Evolutionary conservation across 2,113 vertebrate species (phyloP).

Genomic region (Menidia beryllina): DNA sequence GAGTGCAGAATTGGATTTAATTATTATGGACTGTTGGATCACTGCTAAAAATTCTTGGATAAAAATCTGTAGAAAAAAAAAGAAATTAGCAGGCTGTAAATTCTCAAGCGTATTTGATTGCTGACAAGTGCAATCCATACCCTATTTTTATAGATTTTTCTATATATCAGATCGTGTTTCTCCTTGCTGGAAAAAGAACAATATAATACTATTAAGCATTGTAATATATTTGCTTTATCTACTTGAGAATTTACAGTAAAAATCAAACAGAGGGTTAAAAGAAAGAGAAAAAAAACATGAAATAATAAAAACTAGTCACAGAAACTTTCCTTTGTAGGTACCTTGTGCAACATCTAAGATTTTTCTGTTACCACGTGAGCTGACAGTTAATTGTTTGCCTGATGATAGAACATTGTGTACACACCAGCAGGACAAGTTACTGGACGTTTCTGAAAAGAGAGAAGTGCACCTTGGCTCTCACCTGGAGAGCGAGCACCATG

Average conservation of each 20-base stretch:
- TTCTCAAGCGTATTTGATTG: constrained; percentile 35
- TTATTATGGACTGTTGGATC: constrained; percentile 13
- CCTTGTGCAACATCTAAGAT: background rate
- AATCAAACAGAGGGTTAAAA: constrained; percentile 13
- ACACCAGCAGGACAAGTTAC: constrained; percentile 15
- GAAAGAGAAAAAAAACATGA: constrained; percentile 22
- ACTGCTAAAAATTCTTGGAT: constrained; percentile 29
- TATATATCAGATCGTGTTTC: too few relatives aligned
- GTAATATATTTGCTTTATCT: background rate
- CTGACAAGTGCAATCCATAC: too few relatives aligned
- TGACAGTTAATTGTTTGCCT: too few relatives aligned
- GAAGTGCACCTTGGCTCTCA: constrained; percentile 61
- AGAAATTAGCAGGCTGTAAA: constrained; percentile 29
- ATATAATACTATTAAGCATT: too few relatives aligned
- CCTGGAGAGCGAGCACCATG: constrained; percentile 90
- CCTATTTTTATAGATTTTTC: too few relatives aligned
- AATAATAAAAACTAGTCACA: constrained; percentile 14
- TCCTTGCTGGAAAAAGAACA: background rate
- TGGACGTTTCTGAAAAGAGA: constrained; percentile 26
- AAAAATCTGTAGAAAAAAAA: constrained; percentile 29
- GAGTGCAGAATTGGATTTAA: constrained; percentile 44
- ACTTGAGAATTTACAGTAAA: constrained; percentile 52
- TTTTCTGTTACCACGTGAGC: background rate
- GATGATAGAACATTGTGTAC: background rate
- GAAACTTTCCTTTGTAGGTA: constrained; percentile 1